Base-by-base conservation (phyloP, 2,888 invertebrate genomes). In the Endotricha flammealis region DNA sequence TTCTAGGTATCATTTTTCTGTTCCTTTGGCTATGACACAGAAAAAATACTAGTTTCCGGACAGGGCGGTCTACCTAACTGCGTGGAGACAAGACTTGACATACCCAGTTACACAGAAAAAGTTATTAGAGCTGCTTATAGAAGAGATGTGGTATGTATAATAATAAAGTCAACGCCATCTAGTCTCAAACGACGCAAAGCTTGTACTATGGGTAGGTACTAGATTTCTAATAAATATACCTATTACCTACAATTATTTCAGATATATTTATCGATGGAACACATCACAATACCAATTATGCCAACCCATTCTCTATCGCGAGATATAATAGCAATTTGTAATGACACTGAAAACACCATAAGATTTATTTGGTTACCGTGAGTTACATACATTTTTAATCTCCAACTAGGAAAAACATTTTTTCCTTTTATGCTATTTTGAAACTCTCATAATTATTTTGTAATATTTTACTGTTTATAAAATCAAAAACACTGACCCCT, bases 341-440 rank as follows among this genome's bases (percentile, higher is more conserved):
- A 87, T 44, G 70, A 83, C 22, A 85, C 86, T 1, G 72, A 86
- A 5, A 70, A 80, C 34, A 37, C 71, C 1, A 65, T 82, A 39
- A 60, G 83, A 38, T 86, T 82, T 48, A 86, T 83, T 53, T 87
- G 87, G 87, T 42, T 86, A 13, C 85, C 85, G 87, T 87, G 60
- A 80, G 81, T 72, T 20, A 17, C 23, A 29, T 23, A 23, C 12
- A 12, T 23, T 28, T 10, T 6, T 16, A 4, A 12, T 2, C 8
- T 27, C 20, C n/a, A n/a, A n/a, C n/a, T n/a, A n/a, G n/a, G n/a
- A n/a, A n/a, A n/a, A n/a, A n/a, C n/a, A n/a, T n/a, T n/a, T n/a
- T n/a, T n/a, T n/a, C n/a, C 2, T 12, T 27, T 27, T 8, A 5
- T 10, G 11, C 16, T 8, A 9, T 12, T 12, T 6, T 12, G 11